A percentile compares a stretch with the other conserved stretches of the same genome.
Evolutionary conservation across 92 coral and sea anemone genomes (phyloP).

Genomic region (Palythoa heliodiscus): DNA sequence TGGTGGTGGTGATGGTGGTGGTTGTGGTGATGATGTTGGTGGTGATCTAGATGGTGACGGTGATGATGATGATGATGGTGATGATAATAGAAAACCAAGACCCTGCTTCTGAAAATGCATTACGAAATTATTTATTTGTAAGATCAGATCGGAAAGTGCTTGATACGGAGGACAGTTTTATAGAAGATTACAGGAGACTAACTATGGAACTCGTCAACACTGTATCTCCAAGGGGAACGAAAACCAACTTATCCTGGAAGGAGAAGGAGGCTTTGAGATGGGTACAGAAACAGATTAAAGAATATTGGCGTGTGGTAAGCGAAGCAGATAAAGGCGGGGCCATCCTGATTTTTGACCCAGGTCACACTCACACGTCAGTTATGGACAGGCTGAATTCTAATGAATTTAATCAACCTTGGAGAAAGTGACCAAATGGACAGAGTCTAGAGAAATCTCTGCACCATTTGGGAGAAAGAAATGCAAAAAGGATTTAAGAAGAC

Average conservation of each 20-base stretch:
- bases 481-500: background rate
- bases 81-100: background rate
- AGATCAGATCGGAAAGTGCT: background rate
- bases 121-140: background rate
- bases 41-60: too few relatives aligned
- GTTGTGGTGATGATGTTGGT: too few relatives aligned
- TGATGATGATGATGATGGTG: background rate
- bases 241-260: conserved; percentile 1
- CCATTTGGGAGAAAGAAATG: conserved; percentile 7
- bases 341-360: conserved; percentile 8
- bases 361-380: background rate
- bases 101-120: background rate
- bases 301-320: background rate
- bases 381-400: background rate
- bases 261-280: conserved; percentile 6
- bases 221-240: conserved; percentile 12
- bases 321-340: conserved; percentile 29
- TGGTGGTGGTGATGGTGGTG: too few relatives aligned
- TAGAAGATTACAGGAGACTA: conserved; percentile 32
- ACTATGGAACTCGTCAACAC: conserved; percentile 4
- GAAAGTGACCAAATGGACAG: background rate
- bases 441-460: background rate
- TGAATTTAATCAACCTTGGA: background rate
- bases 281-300: conserved; percentile 15
- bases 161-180: background rate